These are phyloP conservation scores for Vimba vimba DNA, from an alignment of 2,113 vertebrate genomes.

Conservation along the genomic window DNA sequence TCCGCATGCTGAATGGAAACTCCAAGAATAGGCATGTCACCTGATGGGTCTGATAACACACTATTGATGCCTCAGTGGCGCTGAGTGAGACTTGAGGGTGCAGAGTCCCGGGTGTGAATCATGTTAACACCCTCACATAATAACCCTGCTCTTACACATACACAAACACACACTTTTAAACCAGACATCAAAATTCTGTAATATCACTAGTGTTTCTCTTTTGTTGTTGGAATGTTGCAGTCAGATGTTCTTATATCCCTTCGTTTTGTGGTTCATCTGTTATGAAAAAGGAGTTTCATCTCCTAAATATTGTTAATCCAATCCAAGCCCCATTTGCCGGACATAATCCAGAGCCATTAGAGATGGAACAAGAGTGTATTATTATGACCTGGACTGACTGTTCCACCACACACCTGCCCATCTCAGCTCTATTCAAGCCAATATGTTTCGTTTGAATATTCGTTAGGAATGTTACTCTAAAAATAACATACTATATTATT, in stretches of 20 bases:
- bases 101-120: constrained; percentile 20
- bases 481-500: too few relatives aligned
- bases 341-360: constrained; percentile 67
- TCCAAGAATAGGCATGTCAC: constrained; percentile 76
- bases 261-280: constrained; percentile 29
- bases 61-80: constrained; percentile 64
- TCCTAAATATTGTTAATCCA: constrained; percentile 63
- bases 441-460: background rate
- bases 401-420: constrained; percentile 21
- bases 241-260: constrained; percentile 29
- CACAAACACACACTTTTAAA: background rate
- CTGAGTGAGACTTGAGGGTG: constrained; percentile 48
- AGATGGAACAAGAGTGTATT: constrained; percentile 52
- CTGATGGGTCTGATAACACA: constrained; percentile 70
- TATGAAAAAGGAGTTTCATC: constrained; percentile 32
- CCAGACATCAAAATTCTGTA: background rate
- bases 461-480: background rate
- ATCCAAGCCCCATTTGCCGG: constrained; percentile 61
- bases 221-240: background rate
- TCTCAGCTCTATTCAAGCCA: constrained; percentile 1
- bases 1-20: constrained; percentile 58
- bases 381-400: constrained; percentile 56
- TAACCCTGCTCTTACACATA: background rate
- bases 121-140: constrained; percentile 38
- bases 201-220: background rate